Percentiles rank a stretch among this genome's conserved stretches.
Conservation (phyloP, 2,113 vertebrate genomes). For the Paratilapia polleni region DNA sequence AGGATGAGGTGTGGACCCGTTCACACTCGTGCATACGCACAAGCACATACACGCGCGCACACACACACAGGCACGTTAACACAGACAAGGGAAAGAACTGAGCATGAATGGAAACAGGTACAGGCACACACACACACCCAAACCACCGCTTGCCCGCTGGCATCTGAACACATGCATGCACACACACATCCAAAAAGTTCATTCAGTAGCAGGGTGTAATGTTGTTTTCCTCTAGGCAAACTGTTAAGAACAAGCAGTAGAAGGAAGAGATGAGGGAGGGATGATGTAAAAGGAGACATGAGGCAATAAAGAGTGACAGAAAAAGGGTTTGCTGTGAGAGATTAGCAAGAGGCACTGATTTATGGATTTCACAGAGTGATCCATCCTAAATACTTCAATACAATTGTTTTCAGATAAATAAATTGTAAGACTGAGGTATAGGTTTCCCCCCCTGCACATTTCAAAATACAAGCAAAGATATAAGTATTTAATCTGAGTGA, state of each 20-base stretch:
- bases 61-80: not conserved
- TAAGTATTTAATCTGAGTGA: not conserved
- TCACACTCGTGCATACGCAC: not conserved
- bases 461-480: constrained; percentile 13
- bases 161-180: not conserved
- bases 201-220: constrained; percentile 45
- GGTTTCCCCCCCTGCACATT: not conserved
- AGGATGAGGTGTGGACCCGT: constrained; percentile 36
- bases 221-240: constrained; percentile 49
- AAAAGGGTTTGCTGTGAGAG: not conserved
- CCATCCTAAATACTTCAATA: constrained; percentile 2
- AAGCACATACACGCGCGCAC: not conserved
- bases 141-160: not conserved
- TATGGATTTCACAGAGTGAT: constrained; percentile 24
- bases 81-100: not conserved
- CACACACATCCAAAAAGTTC: not conserved
- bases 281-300: constrained; percentile 1
- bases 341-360: not conserved
- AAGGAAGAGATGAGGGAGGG: constrained; percentile 13
- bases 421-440: not conserved
- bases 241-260: constrained; percentile 25
- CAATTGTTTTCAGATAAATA: constrained; percentile 13
- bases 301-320: constrained; percentile 24
- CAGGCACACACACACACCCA: not conserved
- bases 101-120: constrained; percentile 19